Base-by-base conservation (phyloP, 2,888 invertebrate genomes). In the Nowickia ferox region DNA sequence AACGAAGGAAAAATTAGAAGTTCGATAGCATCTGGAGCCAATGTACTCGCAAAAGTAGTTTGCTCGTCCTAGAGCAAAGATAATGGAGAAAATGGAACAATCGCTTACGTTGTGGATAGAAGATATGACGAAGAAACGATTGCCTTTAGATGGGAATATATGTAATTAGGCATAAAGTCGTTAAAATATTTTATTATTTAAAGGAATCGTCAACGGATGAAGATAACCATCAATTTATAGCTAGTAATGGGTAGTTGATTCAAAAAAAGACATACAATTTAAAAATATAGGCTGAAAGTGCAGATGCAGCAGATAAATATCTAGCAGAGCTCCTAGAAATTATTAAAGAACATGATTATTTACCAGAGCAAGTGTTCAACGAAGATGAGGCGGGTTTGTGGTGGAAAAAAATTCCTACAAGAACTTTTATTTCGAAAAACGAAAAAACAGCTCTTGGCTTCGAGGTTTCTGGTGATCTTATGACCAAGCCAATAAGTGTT, bases 321-420 rank as follows among this genome's bases (percentile, higher is more conserved):
- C 30, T 38, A 38, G 30, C 15, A 38, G 15, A 38, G 38, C 10
- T 57, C 38, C 5, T 2, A 38, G 17, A 57, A 57, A 57, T 38
- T 57, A 57, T 57, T 57, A 15, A 57, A 30, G 38, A 38, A 13
- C 30, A 57, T 38, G 57, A 15, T 38, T 57, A 57, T 15, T 38
- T 38, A 57, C 15, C 15, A 38, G 30, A 57, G 1, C 57, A 74
- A 65, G 19, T 63, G 10, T 65, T 46, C 6, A 76, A 76, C 48
- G 66, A 53, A 13, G 17, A 76, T 53, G 76, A 76, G 61, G 65
- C 48, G 38, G 53, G 76, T 30, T 55, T 57, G 13, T 13, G 38
- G 38, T 57, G 38, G 57, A 57, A 57, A 11, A 38, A 57, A 57
- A 38, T 57, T 30, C 38, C 38, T 15, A 30, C 30, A 30, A n/a